Base-by-base conservation (phyloP, 2,888 invertebrate genomes). In the Lasioglossum pauxillum region DNA sequence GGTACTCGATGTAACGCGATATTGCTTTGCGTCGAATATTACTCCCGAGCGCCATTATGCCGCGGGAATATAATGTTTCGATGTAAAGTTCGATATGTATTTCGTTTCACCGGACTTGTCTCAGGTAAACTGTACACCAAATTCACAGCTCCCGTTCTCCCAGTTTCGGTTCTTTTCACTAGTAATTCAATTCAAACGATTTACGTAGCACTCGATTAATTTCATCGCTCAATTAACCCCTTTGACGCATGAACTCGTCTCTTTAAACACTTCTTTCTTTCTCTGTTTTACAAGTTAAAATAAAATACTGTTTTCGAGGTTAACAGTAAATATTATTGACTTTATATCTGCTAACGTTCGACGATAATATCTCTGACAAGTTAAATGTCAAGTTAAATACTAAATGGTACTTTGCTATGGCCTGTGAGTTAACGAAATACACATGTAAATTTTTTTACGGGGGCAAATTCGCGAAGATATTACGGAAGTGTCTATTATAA, bases 1-100 rank as follows among this genome's bases (percentile, higher is more conserved):
- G 80, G 85, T 79, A 82, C 85, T 83, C 90, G 89, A 86, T 83
- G 91, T 92, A 93, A 93, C 89, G 87, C 89, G 92, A 93, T 93
- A 94, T 93, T 91, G 91, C 90, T 90, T 85, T 84, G 88, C 90
- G 80, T 86, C 86, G 88, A 90, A 90, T 91, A 91, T 90, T 91
- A 91, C 90, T 90, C 89, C 80, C 83, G 81, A 85, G 84, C 77
- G 85, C 77, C 85, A 79, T 88, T 84, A 69, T 60, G 31, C 27
- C 74, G 71, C 71, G 35, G 67, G 75, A 60, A 82, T 85, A 88
- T 88, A 89, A 84, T 84, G 78, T 83, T 85, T 79, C 72, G 49
- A 69, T 75, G 60, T 74, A 85, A 84, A 85, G 82, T 64, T 72
- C 53, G 75, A 82, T 76, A n/a, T n/a, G n/a, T n/a, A 82, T 88